Evolutionary conservation across 2,113 vertebrate species (phyloP).

Genomic region (Theropithecus gelada): DNA sequence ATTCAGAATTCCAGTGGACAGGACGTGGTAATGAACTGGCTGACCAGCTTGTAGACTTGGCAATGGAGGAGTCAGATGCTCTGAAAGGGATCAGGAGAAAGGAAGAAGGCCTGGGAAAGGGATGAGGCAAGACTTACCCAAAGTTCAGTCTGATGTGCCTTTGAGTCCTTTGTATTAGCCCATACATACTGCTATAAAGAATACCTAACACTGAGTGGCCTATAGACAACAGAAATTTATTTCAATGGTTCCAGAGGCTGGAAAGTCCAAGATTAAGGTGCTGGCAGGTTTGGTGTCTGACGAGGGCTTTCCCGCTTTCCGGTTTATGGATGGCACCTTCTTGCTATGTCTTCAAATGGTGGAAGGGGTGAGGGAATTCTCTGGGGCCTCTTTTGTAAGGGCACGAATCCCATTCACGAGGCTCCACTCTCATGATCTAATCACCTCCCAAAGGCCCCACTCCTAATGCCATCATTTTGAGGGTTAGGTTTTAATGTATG

Average conservation of each 20-base stretch:
- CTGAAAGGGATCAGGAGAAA: no score
- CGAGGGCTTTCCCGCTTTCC: accelerated
- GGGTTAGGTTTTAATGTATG: no score
- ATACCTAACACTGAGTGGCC: background rate
- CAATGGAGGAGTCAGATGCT: background rate
- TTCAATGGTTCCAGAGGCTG: no score
- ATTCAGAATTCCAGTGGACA: accelerated
- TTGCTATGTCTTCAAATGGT: background rate
- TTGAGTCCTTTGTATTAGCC: background rate
- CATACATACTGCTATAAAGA: background rate
- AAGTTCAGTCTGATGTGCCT: accelerated
- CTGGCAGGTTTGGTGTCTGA: background rate
- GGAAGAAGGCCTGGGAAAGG: accelerated
- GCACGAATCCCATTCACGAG: no score
- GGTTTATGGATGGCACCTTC: background rate
- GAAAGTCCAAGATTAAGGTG: background rate
- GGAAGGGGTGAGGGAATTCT: background rate
- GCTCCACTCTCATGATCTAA: accelerated
- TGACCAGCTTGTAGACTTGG: no score
- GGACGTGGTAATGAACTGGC: background rate
- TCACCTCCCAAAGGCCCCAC: no score
- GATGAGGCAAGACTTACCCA: accelerated
- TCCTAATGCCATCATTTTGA: background rate
- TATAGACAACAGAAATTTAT: background rate
- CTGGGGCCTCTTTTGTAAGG: background rate